Conservation (phyloP, 2,797 vertebrate genomes). For the Xenopus petersii region DNA sequence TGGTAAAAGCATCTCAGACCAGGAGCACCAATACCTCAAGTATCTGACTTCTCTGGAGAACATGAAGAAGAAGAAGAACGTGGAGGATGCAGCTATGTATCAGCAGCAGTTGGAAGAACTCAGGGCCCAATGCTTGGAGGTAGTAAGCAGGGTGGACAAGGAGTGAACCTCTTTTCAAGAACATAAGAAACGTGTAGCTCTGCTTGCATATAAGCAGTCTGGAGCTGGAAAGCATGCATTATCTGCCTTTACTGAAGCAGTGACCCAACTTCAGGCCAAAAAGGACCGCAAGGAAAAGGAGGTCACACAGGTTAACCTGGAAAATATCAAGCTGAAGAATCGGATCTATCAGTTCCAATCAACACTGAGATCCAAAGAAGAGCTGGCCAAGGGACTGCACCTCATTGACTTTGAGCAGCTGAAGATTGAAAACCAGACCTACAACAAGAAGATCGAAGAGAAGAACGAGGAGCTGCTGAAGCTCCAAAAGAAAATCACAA, state of each 20-base stretch:
- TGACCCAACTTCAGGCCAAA: slow-evolving; percentile 56
- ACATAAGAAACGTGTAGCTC: slow-evolving; percentile 60
- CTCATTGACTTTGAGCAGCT: slow-evolving; percentile 65
- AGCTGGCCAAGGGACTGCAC: slow-evolving; percentile 53
- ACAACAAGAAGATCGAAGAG: slow-evolving; percentile 61
- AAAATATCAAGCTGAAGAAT: slow-evolving; percentile 68
- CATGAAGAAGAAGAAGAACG: slow-evolving; percentile 56
- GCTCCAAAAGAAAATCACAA: slow-evolving; percentile 63
- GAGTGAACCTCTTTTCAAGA: slow-evolving; percentile 65
- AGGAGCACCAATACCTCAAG: slow-evolving; percentile 61
- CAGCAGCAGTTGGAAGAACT: slow-evolving; percentile 56
- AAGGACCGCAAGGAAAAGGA: slow-evolving; percentile 62
- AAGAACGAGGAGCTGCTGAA: slow-evolving; percentile 64
- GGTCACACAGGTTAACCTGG: slow-evolving; percentile 60
- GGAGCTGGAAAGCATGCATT: slow-evolving; percentile 57
- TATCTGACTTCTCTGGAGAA: slow-evolving; percentile 58
- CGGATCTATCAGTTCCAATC: slow-evolving; percentile 59
- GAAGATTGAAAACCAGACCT: slow-evolving; percentile 70
- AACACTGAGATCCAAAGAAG: slow-evolving; percentile 53
- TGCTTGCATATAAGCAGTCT: slow-evolving; percentile 55
- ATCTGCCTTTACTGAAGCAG: slow-evolving; percentile 45
- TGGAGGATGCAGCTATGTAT: slow-evolving; percentile 37
- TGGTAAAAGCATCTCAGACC: slow-evolving; percentile 34
- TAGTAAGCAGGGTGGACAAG: slow-evolving; percentile 54
- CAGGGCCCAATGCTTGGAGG: slow-evolving; percentile 51